Conservation (phyloP, 2,113 vertebrate species). For the Hemicordylus capensis region DNA sequence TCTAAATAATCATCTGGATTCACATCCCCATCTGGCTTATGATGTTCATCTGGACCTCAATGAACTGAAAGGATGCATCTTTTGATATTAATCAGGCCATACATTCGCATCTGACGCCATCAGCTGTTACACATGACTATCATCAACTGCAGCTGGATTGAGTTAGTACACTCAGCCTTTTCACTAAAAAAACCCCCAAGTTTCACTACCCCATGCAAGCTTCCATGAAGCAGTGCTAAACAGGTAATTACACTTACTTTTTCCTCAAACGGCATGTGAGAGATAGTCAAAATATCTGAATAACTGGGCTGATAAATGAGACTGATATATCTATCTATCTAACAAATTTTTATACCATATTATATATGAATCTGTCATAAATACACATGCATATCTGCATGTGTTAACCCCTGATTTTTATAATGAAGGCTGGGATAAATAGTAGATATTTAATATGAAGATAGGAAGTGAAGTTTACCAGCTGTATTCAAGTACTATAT, state of each 20-base stretch:
- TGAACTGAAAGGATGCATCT: no score
- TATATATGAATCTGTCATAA: neutral
- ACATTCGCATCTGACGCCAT: neutral
- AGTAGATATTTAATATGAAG: slow-evolving; percentile 7
- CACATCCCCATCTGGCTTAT: no score
- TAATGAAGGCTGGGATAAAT: slow-evolving; percentile 29
- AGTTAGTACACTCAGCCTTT: neutral
- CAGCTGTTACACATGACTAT: neutral
- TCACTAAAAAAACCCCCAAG: neutral
- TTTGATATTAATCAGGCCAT: no score
- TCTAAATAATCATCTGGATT: no score
- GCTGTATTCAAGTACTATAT: neutral
- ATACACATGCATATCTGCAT: neutral
- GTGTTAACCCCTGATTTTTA: neutral
- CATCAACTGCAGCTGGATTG: neutral
- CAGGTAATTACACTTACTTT: no score
- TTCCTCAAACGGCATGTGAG: neutral
- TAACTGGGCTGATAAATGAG: neutral
- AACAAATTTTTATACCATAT: no score
- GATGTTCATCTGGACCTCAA: no score
- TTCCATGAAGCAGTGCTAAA: no score
- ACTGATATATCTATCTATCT: no score
- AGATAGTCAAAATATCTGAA: neutral
- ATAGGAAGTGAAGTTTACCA: rapidly evolving
- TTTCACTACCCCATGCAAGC: neutral